These are phyloP conservation scores for Noctua pronuba DNA, from an alignment of 2,888 invertebrate species.

Conservation along the genomic window DNA sequence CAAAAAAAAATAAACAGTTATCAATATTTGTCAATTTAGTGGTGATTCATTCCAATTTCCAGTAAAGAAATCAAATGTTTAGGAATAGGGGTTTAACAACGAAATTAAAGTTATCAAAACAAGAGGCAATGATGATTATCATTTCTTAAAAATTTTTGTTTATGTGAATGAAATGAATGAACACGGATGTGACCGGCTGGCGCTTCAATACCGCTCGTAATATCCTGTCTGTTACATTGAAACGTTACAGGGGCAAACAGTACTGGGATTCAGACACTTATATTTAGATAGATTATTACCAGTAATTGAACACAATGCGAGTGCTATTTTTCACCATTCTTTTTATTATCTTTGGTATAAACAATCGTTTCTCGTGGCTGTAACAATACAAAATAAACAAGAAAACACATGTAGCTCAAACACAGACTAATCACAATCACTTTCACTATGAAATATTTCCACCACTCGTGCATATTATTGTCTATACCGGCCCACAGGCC, in stretches of 20 bases:
- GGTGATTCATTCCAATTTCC: slow-evolving; percentile 38
- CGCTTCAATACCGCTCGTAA: slow-evolving; percentile 49
- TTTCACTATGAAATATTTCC: slow-evolving; percentile 92
- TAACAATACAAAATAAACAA: slow-evolving; percentile 91
- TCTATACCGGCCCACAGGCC: slow-evolving; percentile 91
- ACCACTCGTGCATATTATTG: slow-evolving; percentile 92
- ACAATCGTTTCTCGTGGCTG: slow-evolving; percentile 91
- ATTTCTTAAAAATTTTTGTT: slow-evolving; percentile 68
- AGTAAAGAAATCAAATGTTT: slow-evolving; percentile 6
- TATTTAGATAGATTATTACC: neutral
- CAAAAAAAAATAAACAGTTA: neutral
- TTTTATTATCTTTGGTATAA: slow-evolving; percentile 78
- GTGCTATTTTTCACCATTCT: slow-evolving; percentile 48
- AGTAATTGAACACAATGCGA: slow-evolving; percentile 20
- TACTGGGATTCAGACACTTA: slow-evolving; percentile 11
- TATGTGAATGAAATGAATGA: slow-evolving; percentile 57
- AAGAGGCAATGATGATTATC: slow-evolving; percentile 23
- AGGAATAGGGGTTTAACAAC: slow-evolving; percentile 16
- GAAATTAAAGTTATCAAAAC: slow-evolving; percentile 40
- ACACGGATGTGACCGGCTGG: slow-evolving; percentile 74
- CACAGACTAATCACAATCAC: slow-evolving; percentile 91
- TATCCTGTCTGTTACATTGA: slow-evolving; percentile 65
- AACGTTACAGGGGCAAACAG: slow-evolving; percentile 51
- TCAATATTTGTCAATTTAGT: slow-evolving; percentile 10
- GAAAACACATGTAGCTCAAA: slow-evolving; percentile 91